Percentiles rank a stretch among this genome's conserved stretches.
Conservation (phyloP, 2,113 vertebrate genomes). For the Platycercus adscitus region DNA sequence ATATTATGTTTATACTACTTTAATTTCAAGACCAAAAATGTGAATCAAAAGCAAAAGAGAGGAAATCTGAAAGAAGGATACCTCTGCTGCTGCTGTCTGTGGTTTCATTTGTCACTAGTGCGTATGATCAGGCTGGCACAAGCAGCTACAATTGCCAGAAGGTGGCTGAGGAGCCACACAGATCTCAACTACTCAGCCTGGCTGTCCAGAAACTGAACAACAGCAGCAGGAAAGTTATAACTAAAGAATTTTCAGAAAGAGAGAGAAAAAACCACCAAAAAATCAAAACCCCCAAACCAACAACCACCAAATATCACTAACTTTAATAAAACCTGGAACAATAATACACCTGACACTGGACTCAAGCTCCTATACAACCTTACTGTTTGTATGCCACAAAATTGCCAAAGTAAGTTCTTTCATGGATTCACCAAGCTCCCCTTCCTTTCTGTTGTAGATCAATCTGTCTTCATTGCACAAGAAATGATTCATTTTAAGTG, state of each 20-base stretch:
- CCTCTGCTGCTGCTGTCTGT: background rate
- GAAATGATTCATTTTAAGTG: background rate
- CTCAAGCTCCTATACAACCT: background rate
- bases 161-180: background rate
- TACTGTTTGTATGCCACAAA: background rate
- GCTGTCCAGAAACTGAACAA: background rate
- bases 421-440: background rate
- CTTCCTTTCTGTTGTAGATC: background rate
- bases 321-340: background rate
- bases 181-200: background rate
- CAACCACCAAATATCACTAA: background rate
- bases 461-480: background rate
- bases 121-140: background rate
- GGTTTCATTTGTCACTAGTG: background rate
- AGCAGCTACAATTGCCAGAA: background rate
- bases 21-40: background rate
- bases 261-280: too few relatives aligned
- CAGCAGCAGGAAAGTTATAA: background rate
- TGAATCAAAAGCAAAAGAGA: background rate
- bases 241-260: background rate
- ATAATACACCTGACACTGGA: background rate
- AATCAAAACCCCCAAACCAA: background rate
- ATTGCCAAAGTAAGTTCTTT: background rate
- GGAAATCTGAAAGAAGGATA: background rate
- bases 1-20: background rate